phyloP scores from a whole-genome alignment of 2,113 vertebrate genomes.

The Podarcis cretensis region DNA sequence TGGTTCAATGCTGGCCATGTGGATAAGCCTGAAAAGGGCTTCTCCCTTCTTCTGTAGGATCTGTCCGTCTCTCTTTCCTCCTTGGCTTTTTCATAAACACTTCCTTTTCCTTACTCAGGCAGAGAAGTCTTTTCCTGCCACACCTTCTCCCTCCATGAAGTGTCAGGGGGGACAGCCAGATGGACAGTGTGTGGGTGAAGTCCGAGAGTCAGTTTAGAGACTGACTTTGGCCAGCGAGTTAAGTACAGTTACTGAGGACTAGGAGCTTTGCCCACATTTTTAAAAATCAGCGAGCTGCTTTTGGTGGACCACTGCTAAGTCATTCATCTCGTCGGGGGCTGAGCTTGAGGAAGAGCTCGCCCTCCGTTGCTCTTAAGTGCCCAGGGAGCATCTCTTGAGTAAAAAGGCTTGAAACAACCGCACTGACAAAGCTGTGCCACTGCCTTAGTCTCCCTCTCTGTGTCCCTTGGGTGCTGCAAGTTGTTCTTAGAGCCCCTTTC shows the following conservation, averaged over 20 bases:
- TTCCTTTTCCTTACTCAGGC: slow-evolving; percentile 1
- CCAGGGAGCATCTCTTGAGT: not conserved
- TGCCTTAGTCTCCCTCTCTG: slow-evolving; percentile 18
- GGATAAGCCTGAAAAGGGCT: no score
- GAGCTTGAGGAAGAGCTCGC: not conserved
- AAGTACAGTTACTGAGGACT: not conserved
- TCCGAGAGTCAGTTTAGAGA: not conserved
- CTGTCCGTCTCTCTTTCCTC: not conserved
- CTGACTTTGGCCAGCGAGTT: not conserved
- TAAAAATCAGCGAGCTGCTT: not conserved
- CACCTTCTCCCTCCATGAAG: slow-evolving; percentile 7
- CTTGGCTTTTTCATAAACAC: not conserved
- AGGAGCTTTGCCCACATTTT: not conserved
- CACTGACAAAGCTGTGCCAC: not conserved
- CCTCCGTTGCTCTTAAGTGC: slow-evolving; percentile 2
- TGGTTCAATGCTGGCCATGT: not conserved
- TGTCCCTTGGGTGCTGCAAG: not conserved
- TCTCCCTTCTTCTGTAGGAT: not conserved
- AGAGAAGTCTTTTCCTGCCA: slow-evolving; percentile 20
- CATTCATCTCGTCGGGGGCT: not conserved
- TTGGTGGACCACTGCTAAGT: not conserved
- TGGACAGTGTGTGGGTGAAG: no score
- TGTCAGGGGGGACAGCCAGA: no score
- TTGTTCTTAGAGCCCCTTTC: not conserved
- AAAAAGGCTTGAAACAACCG: not conserved